A percentile compares a stretch with the other conserved stretches of the same genome.
phyloP scores from a whole-genome alignment of 2,888 invertebrate species.

The Folsomia manolachei region DNA sequence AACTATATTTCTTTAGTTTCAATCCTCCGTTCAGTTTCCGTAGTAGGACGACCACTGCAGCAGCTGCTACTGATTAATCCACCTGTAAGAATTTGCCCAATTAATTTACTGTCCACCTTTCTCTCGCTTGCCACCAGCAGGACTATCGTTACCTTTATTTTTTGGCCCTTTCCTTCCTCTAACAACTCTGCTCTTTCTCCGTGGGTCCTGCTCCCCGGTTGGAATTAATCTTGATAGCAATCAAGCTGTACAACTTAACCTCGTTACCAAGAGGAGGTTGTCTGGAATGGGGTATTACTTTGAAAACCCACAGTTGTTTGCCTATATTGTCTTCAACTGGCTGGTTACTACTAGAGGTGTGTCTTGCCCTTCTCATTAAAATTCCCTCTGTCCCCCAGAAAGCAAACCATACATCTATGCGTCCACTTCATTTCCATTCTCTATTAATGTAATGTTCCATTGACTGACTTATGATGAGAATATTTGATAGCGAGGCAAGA shows the following conservation, averaged over 20 bases:
- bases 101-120: conserved; percentile 15
- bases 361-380: not conserved
- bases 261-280: not conserved
- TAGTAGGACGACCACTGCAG: conserved; percentile 1
- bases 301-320: no score
- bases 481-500: no score
- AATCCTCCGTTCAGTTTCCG: conserved; percentile 26
- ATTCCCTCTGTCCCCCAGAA: not conserved
- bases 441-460: no score
- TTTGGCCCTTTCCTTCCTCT: no score
- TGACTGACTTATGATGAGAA: no score
- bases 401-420: no score
- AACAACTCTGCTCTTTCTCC: not conserved
- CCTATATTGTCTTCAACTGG: no score
- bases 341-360: not conserved
- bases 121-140: not conserved
- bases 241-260: conserved; percentile 3
- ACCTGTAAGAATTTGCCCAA: conserved; percentile 31
- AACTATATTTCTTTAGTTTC: no score
- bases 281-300: not conserved
- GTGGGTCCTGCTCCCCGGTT: not conserved
- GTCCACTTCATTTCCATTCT: no score
- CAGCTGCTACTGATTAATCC: conserved; percentile 10
- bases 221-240: conserved; percentile 7
- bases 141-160: no score